These are phyloP conservation scores for Saguinus midas DNA, from an alignment of 2,113 vertebrate genomes.

Conservation along the genomic window DNA sequence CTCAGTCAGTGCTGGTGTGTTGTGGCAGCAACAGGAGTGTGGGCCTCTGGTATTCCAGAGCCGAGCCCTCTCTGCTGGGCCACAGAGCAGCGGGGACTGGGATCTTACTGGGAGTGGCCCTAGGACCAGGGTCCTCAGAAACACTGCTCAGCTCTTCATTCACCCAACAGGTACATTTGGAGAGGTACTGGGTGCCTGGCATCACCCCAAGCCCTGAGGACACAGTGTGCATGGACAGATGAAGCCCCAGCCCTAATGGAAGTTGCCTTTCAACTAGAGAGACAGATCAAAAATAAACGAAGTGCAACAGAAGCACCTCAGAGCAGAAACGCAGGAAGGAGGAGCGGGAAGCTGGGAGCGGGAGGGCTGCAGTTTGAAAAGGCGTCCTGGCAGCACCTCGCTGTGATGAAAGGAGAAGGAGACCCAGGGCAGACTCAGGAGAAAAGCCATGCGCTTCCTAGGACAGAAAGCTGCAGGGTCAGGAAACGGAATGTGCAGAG, in stretches of 20 bases:
- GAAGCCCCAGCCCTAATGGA: neutral
- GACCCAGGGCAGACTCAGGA: too few relatives aligned
- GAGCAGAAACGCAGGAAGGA: too few relatives aligned
- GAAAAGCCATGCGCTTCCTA: too few relatives aligned
- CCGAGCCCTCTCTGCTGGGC: neutral
- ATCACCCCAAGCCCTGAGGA: neutral
- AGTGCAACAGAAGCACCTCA: neutral
- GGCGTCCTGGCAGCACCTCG: neutral
- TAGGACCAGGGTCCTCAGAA: neutral
- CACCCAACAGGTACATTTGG: neutral
- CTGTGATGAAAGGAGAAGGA: too few relatives aligned
- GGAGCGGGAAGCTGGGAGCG: too few relatives aligned
- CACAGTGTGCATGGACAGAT: neutral
- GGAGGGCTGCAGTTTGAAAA: neutral
- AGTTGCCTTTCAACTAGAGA: neutral
- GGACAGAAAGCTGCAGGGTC: neutral
- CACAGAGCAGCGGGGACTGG: neutral
- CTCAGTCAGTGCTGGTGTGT: neutral
- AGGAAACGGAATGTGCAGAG: neutral
- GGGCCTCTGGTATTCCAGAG: too few relatives aligned
- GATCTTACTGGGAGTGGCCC: neutral
- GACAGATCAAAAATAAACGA: neutral
- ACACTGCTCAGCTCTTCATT: neutral
- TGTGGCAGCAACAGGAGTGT: neutral
- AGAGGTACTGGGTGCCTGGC: neutral